Evolutionary conservation across 2,113 vertebrate genomes (phyloP).

Genomic region (Bucco capensis): DNA sequence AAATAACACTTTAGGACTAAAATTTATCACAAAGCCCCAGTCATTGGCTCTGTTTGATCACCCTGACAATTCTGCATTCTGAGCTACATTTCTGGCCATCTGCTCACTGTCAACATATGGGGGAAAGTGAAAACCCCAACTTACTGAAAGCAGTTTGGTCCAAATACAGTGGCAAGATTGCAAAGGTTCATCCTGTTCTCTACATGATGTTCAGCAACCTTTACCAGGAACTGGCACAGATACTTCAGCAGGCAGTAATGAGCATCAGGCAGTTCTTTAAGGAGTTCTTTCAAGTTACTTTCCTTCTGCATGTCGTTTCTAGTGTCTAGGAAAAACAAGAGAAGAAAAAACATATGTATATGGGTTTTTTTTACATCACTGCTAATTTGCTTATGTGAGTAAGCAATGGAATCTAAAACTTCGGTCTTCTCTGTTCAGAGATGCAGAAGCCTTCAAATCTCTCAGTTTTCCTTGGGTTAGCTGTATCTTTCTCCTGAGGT

Average conservation of each 20-base stretch:
- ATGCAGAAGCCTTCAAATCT: neutral
- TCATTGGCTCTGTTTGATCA: neutral
- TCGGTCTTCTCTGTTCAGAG: neutral
- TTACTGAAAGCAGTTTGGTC: slow-evolving; percentile 93
- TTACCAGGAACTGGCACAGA: slow-evolving; percentile 86
- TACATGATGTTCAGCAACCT: slow-evolving; percentile 80
- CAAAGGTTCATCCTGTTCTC: slow-evolving; percentile 86
- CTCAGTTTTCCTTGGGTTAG: neutral
- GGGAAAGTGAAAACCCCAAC: slow-evolving; percentile 40
- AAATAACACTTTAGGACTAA: neutral
- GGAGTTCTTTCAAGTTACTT: slow-evolving; percentile 72
- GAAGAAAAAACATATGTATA: neutral
- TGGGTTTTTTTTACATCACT: neutral
- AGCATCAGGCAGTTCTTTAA: slow-evolving; percentile 80
- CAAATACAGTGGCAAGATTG: slow-evolving; percentile 91
- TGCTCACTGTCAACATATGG: neutral
- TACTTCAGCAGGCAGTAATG: slow-evolving; percentile 86
- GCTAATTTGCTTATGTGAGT: neutral
- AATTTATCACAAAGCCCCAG: neutral
- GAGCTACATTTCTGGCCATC: neutral
- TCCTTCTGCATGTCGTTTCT: slow-evolving; percentile 68
- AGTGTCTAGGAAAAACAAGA: slow-evolving; percentile 48
- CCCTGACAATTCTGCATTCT: neutral
- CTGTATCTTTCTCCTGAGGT: neutral
- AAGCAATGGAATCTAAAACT: neutral